phyloP scores from a whole-genome alignment of 2,113 vertebrate genomes.

The Cynoglossus semilaevis region DNA sequence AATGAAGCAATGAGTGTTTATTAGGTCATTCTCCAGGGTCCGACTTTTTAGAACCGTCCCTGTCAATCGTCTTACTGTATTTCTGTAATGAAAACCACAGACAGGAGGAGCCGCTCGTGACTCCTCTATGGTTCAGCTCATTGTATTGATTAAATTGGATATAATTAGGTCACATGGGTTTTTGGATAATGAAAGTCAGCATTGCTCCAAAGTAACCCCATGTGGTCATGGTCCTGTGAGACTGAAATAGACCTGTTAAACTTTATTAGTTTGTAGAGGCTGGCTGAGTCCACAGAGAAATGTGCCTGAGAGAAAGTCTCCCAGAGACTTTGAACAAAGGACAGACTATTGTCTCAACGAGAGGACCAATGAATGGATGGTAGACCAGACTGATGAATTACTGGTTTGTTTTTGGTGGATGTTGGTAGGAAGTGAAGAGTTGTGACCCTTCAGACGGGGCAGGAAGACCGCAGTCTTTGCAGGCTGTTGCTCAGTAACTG shows the following conservation, averaged over 20 bases:
- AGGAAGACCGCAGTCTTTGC: too few relatives aligned
- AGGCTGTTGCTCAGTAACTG: too few relatives aligned
- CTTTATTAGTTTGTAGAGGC: conserved; percentile 62
- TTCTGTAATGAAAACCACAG: conserved; percentile 49
- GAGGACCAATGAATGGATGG: conserved; percentile 36
- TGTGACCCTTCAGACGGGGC: background rate
- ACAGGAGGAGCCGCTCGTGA: conserved; percentile 18
- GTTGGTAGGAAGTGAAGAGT: background rate
- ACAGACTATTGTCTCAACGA: conserved; percentile 55
- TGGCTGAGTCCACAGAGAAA: conserved; percentile 40
- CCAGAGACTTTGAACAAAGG: conserved; percentile 57
- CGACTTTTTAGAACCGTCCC: conserved; percentile 51
- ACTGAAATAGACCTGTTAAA: conserved; percentile 58
- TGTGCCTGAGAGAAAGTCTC: conserved; percentile 47
- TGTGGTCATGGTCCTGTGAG: conserved; percentile 46
- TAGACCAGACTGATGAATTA: conserved; percentile 39
- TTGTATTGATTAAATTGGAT: conserved; percentile 55
- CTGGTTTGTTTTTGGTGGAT: conserved; percentile 26
- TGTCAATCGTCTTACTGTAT: conserved; percentile 50
- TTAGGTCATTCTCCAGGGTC: conserved; percentile 54
- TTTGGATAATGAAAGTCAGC: conserved; percentile 64
- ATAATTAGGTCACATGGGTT: conserved; percentile 65
- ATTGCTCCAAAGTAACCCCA: conserved; percentile 42
- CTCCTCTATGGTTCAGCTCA: too few relatives aligned
- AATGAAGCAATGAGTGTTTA: conserved; percentile 51